These are phyloP conservation scores for Drosophila repleta DNA, from an alignment of 1,140 invertebrate species.

Conservation along the genomic window DNA sequence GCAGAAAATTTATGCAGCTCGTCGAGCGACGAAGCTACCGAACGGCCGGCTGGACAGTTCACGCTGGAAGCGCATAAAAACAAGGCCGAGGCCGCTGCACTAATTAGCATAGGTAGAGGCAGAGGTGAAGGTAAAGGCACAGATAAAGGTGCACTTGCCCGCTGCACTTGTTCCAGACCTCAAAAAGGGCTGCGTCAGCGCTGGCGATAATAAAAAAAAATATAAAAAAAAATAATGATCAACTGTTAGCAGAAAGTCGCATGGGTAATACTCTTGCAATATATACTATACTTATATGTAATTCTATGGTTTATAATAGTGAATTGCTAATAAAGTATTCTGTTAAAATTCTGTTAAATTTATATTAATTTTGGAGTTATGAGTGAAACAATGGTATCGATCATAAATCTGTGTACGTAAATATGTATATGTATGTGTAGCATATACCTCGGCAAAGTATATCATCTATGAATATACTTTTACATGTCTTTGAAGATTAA, in stretches of 20 bases:
- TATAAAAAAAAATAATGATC: not conserved
- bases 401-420: no score
- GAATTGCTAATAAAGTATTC: no score
- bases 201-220: conserved; percentile 23
- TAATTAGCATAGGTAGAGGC: conserved; percentile 71
- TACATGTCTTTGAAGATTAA: no score
- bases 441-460: no score
- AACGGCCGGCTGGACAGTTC: conserved; percentile 54
- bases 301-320: no score
- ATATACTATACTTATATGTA: no score
- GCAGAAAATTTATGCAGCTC: conserved; percentile 77
- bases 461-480: no score
- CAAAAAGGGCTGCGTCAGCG: conserved; percentile 34
- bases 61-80: conserved; percentile 77
- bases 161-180: conserved; percentile 58
- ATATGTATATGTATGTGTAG: no score
- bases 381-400: no score
- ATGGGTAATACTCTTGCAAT: not conserved
- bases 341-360: no score
- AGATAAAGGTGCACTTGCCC: conserved; percentile 57
- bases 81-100: conserved; percentile 78
- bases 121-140: conserved; percentile 22
- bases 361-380: not conserved
- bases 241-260: not conserved
- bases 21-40: conserved; percentile 22